Evolutionary conservation across 1,140 invertebrate species (phyloP), one percentile per base, ranked within the genome.

Genomic region (Galendromus occidentalis): DNA sequence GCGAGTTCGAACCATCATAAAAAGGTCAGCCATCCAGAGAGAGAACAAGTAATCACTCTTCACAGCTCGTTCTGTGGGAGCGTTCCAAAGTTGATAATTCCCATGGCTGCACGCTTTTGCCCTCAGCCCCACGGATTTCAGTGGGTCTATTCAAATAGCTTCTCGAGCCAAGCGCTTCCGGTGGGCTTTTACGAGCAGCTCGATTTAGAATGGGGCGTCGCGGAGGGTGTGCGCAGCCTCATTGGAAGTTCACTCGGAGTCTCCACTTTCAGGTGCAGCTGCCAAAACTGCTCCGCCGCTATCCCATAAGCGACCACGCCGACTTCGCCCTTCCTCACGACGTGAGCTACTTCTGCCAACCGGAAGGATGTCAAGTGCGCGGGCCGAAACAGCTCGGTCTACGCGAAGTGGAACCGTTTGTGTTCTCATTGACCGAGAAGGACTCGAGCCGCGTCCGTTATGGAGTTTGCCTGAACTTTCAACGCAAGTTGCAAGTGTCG

Each of bases 261-360:
- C 65, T 65, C 47, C 51, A 64, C 44, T 65, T 68, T 64, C 66
- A 66, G n/a, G 70, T 74, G 29, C 74, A 90, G 83, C 80, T 86
- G 18, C 90, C 91, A 39, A 88, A 94, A 77, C 77, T 94, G 18
- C 77, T 95, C n/a, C 82, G 93, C 39, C 82, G 94, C n/a, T 98
- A 98, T 78, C 95, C 95, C 0, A 81, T 90, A 7, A 89, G 94
- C 68, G 94, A 98, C 77, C 95, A 98, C 76, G 74, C 76, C 74
- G 96, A 99, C 77, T 99, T 99, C 77, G 86, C 89, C 0, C 78
- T 99, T 67, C 92, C 95, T 0, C 78, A 92, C 71, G 95, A 98
- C 77, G 94, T 99, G 82, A 92, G 97, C 7, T 96, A 94, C 74
- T 99, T 99, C 78, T 99, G 96, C 75, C 96, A 99, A 77, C 96